phyloP scores from a whole-genome alignment of 2,113 vertebrate genomes.

The Sigmodon hispidus region DNA sequence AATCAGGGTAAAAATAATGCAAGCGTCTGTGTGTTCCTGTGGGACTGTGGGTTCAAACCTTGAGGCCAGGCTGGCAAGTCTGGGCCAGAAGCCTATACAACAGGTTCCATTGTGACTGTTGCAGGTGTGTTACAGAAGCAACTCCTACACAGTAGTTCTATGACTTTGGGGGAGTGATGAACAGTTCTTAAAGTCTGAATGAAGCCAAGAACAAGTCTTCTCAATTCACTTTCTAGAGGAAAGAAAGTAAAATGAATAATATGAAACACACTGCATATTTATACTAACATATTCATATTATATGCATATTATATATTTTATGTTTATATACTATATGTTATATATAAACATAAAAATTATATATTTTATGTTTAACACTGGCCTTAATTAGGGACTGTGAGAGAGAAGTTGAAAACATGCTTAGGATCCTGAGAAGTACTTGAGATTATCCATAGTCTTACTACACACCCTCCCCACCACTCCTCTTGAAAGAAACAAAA shows the following conservation, averaged over 20 bases:
- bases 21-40: too few species aligned
- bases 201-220: background rate
- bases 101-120: background rate
- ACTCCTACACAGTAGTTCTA: background rate
- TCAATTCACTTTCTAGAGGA: background rate
- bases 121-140: background rate
- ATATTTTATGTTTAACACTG: background rate
- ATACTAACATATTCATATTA: background rate
- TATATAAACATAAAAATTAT: too few species aligned
- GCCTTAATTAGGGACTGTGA: background rate
- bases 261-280: background rate
- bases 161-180: slow-evolving; percentile 24
- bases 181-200: slow-evolving; percentile 11
- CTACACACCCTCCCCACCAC: background rate
- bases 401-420: background rate
- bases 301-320: background rate
- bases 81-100: too few species aligned
- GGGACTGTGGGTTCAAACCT: too few species aligned
- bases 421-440: background rate
- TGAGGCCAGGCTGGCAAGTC: too few species aligned
- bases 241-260: background rate
- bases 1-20: too few species aligned
- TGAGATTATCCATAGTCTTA: background rate
- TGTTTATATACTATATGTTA: too few species aligned
- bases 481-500: background rate